Conservation (phyloP, 2,113 vertebrate genomes). For the Hemibagrus wyckioides region DNA sequence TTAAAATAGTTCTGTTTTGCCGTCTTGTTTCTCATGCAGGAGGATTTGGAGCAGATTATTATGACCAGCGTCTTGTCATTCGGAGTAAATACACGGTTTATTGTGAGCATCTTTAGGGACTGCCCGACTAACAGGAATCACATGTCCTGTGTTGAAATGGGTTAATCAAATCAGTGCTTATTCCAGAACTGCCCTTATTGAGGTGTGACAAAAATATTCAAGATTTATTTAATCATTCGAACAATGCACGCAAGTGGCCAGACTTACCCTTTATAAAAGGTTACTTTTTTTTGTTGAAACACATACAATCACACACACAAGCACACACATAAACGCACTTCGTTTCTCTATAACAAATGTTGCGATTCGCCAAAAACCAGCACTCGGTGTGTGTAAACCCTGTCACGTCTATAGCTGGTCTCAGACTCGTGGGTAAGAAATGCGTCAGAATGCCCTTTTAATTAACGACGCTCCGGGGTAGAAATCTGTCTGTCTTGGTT, state of each 20-base stretch:
- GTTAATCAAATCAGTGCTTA: not conserved
- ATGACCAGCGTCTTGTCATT: not conserved
- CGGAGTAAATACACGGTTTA: not conserved
- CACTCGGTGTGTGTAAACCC: conserved; percentile 70
- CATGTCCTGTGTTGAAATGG: not conserved
- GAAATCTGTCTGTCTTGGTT: not conserved
- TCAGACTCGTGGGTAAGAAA: conserved; percentile 71
- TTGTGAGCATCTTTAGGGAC: not conserved
- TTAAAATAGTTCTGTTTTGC: not conserved
- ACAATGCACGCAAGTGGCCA: conserved; percentile 60
- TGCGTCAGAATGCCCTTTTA: conserved; percentile 68
- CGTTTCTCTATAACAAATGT: conserved; percentile 33
- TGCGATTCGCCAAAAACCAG: conserved; percentile 42
- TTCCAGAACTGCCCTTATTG: conserved; percentile 14
- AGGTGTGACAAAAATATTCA: conserved; percentile 61
- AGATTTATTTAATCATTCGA: conserved; percentile 61
- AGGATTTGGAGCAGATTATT: not conserved
- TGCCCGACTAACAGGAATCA: not conserved
- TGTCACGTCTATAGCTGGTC: conserved; percentile 75
- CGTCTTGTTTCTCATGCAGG: not conserved
- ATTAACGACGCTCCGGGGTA: conserved; percentile 56
- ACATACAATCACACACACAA: conserved; percentile 34
- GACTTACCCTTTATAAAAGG: conserved; percentile 62
- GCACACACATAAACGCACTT: conserved; percentile 24
- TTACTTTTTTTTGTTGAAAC: conserved; percentile 48